phyloP scores from a whole-genome alignment of 2,888 invertebrate species.

The Mylabris sibirica region DNA sequence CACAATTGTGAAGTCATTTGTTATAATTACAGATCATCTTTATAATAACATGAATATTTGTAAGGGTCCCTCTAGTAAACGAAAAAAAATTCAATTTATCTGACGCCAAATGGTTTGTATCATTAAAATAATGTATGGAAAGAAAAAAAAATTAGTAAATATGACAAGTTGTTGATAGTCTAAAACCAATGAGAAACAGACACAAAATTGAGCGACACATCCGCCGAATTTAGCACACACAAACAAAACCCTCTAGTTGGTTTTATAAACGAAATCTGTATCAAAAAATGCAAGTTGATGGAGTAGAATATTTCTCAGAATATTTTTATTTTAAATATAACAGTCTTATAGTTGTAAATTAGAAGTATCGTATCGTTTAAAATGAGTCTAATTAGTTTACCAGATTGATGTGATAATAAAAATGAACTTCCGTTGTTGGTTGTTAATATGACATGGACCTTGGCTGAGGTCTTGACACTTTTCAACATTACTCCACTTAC shows the following conservation, averaged over 20 bases:
- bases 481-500: not conserved
- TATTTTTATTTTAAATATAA: not conserved
- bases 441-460: not conserved
- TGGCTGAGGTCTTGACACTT: constrained; percentile 6
- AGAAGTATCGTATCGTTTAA: constrained; percentile 15
- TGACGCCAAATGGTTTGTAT: constrained; percentile 13
- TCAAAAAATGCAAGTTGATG: not conserved
- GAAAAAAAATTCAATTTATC: not conserved
- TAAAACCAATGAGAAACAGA: constrained; percentile 13
- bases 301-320: not conserved
- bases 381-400: constrained; percentile 13
- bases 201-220: constrained; percentile 15
- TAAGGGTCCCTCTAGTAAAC: not conserved
- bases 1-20: not conserved
- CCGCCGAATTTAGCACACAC: constrained; percentile 14
- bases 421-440: constrained; percentile 24
- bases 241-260: not conserved
- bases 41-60: not conserved
- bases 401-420: constrained; percentile 21
- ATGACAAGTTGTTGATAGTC: constrained; percentile 14
- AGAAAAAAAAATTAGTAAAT: constrained; percentile 2
- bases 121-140: not conserved
- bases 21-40: not conserved
- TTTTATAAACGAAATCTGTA: not conserved
- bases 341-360: constrained; percentile 19